phyloP scores from a whole-genome alignment of 2,113 vertebrate genomes.

The Rhombomys opimus region DNA sequence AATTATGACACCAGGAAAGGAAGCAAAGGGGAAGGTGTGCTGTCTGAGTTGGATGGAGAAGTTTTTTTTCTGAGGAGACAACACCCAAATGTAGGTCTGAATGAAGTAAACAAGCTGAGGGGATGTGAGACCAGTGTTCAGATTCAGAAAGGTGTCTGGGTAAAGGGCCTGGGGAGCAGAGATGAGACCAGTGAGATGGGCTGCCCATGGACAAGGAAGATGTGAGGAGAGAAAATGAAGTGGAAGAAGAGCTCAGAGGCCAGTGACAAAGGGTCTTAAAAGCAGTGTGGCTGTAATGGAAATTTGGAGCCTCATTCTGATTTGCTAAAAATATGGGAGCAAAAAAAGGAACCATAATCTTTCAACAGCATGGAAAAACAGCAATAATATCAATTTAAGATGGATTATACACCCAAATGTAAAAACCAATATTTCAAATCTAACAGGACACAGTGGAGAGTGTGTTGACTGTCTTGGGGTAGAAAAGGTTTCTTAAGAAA shows the following conservation, averaged over 20 bases:
- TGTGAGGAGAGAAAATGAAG: neutral
- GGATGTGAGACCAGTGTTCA: neutral
- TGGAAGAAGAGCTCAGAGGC: neutral
- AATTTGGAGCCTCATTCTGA: neutral
- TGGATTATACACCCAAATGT: neutral
- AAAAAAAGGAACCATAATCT: neutral
- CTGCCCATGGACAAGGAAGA: neutral
- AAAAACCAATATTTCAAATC: neutral
- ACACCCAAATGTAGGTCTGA: neutral
- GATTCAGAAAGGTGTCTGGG: neutral
- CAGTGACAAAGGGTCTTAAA: neutral
- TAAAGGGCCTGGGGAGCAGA: no score
- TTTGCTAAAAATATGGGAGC: neutral
- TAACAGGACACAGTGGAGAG: neutral
- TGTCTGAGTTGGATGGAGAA: neutral
- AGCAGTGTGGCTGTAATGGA: neutral
- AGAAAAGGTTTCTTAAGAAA: conserved; percentile 18
- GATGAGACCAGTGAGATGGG: no score
- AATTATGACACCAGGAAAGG: neutral
- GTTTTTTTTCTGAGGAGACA: neutral
- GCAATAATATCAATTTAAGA: neutral
- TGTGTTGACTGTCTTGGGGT: neutral
- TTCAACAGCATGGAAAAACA: neutral
- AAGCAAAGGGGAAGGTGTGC: neutral
- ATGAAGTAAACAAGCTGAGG: neutral